phyloP scores from a whole-genome alignment of 2,113 vertebrate species.

The Leucosticte australis region DNA sequence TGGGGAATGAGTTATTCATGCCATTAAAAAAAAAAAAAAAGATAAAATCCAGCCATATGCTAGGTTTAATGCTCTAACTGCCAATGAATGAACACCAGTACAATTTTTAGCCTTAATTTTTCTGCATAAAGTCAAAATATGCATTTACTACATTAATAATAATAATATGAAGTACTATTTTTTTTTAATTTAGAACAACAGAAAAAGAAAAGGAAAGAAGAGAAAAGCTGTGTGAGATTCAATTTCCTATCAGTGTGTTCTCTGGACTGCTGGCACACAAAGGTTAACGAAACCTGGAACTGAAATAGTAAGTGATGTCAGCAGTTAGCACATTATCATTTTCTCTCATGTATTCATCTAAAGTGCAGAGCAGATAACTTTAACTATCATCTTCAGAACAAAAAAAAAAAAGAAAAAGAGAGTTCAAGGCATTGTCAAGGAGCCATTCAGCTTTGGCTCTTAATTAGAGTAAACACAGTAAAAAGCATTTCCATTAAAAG shows the following conservation, averaged over 20 bases:
- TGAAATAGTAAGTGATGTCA: neutral
- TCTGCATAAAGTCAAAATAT: neutral
- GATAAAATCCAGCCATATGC: neutral
- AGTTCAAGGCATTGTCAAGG: conserved; percentile 34
- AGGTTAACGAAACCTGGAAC: neutral
- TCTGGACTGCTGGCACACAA: neutral
- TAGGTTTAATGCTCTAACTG: neutral
- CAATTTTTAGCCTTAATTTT: neutral
- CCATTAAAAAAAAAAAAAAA: neutral
- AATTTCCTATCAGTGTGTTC: neutral
- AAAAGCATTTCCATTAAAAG: conserved; percentile 29
- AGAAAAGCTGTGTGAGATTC: neutral
- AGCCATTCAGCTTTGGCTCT: neutral
- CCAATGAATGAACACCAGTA: neutral
- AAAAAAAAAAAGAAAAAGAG: neutral
- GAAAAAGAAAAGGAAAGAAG: neutral
- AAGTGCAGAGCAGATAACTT: neutral
- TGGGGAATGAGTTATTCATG: neutral
- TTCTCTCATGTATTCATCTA: neutral
- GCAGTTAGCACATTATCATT: neutral
- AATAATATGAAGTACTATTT: neutral
- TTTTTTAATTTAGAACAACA: neutral
- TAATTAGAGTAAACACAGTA: conserved; percentile 66
- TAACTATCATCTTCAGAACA: neutral
- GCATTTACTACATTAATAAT: neutral